Base-by-base conservation (phyloP, 30 jellyfish, hydroid and myxozoan species). In the Catostylus mosaicus region DNA sequence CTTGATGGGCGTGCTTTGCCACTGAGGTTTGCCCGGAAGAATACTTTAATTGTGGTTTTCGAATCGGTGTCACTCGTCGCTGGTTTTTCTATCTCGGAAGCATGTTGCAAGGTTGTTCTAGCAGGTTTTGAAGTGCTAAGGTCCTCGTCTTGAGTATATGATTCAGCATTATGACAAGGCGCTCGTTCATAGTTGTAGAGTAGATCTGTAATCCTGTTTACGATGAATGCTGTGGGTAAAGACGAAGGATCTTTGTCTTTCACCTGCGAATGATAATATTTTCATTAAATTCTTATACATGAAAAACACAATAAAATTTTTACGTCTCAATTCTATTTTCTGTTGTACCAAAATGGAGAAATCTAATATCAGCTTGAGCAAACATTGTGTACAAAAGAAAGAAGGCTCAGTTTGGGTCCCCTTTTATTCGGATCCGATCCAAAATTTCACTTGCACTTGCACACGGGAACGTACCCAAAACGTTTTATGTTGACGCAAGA, bases 181-280 rank as follows among this genome's bases (percentile, higher is more conserved):
- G n/a, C n/a, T n/a, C 54, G n/a, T 32, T 72, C 70, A 23, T 46
- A 72, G 43, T 50, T 47, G 8, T 45, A 23, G 0, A 72, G 70
- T 0, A 72, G 33, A 33, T 72, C 70, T 10, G 70, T 19, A 23
- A 72, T 33, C 46, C 71, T 72, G 83, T 72, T 46, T 31, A 72
- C 83, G 26, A 72, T 27, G 27, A 72, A 72, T 30, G 70, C 70
- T n/a, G 83, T 72, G 19, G 71, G 71, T 18, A 72, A 50, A 10
- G 48, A 10, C 18, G 30, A 10, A 10, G 83, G 83, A 29, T 72
- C 83, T 1, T 61, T 61, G 56, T 72, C 46, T 72, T 72, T 72
- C 31, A 72, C 73, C 83, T 72, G 23, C 33, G 32, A 45, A 18
- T 0, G 22, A 61, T 16, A 30, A 16, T 0, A 56, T 8, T 19